These are phyloP conservation scores for Acleris sparsana DNA, from an alignment of 2,888 invertebrate species.

Conservation along the genomic window DNA sequence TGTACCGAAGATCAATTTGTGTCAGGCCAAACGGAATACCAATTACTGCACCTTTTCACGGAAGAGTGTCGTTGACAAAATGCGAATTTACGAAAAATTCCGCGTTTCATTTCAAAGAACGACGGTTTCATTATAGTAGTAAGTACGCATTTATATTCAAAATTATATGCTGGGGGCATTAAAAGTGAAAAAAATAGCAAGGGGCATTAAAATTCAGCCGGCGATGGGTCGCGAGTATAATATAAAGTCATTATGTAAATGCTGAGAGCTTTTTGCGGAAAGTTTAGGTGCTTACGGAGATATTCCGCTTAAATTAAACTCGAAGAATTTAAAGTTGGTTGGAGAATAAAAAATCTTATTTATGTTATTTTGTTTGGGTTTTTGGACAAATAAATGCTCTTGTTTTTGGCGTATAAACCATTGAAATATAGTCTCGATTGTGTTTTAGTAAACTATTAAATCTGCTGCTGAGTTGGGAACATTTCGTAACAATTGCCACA, in stretches of 20 bases:
- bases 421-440: too few relatives aligned
- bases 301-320: slow-evolving; percentile 40
- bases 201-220: slow-evolving; percentile 72
- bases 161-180: slow-evolving; percentile 28
- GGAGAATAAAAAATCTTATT: neutral
- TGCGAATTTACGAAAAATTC: slow-evolving; percentile 5
- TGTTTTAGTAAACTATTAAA: too few relatives aligned
- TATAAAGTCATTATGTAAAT: slow-evolving; percentile 83
- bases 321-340: slow-evolving; percentile 5
- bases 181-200: slow-evolving; percentile 38
- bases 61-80: slow-evolving; percentile 2
- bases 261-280: slow-evolving; percentile 63
- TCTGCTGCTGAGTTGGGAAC: too few relatives aligned
- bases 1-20: too few relatives aligned
- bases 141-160: slow-evolving; percentile 32
- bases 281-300: slow-evolving; percentile 72
- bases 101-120: slow-evolving; percentile 12
- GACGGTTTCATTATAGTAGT: slow-evolving; percentile 24
- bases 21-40: too few relatives aligned
- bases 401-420: neutral
- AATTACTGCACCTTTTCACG: too few relatives aligned
- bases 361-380: neutral
- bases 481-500: too few relatives aligned
- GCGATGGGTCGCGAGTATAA: slow-evolving; percentile 63
- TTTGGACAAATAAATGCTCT: neutral